These are phyloP conservation scores for Seira musarum DNA, from an alignment of 2,888 invertebrate species.

Conservation along the genomic window DNA sequence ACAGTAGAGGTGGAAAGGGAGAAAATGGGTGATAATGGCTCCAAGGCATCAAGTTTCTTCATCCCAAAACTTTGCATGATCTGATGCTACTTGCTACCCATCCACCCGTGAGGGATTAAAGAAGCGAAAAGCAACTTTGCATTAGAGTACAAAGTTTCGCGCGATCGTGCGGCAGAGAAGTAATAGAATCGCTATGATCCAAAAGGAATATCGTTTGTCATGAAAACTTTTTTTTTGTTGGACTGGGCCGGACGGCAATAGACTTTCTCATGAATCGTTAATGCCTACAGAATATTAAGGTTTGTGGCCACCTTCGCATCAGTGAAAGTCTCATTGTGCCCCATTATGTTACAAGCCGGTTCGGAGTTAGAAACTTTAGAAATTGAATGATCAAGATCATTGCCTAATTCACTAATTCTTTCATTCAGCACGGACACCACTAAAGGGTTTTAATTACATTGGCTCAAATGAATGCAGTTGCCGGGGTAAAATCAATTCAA, in stretches of 20 bases:
- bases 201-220: too few relatives aligned
- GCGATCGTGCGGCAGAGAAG: constrained; percentile 27
- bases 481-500: too few relatives aligned
- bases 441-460: too few relatives aligned
- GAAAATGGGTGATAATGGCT: constrained; percentile 5
- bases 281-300: not conserved
- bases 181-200: constrained; percentile 13
- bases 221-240: not conserved
- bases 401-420: too few relatives aligned
- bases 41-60: not conserved
- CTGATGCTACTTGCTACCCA: not conserved
- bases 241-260: not conserved
- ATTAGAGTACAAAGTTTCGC: constrained; percentile 24
- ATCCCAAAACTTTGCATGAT: not conserved
- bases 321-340: too few relatives aligned
- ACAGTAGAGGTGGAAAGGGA: not conserved
- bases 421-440: too few relatives aligned
- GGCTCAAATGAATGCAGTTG: too few relatives aligned
- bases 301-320: too few relatives aligned
- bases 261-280: not conserved
- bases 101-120: constrained; percentile 32
- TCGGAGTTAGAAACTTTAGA: too few relatives aligned
- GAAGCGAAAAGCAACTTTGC: constrained; percentile 26
- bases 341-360: too few relatives aligned
- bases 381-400: too few relatives aligned